Conservation (phyloP, 2,113 vertebrate species). For the Chaetura pelagica region DNA sequence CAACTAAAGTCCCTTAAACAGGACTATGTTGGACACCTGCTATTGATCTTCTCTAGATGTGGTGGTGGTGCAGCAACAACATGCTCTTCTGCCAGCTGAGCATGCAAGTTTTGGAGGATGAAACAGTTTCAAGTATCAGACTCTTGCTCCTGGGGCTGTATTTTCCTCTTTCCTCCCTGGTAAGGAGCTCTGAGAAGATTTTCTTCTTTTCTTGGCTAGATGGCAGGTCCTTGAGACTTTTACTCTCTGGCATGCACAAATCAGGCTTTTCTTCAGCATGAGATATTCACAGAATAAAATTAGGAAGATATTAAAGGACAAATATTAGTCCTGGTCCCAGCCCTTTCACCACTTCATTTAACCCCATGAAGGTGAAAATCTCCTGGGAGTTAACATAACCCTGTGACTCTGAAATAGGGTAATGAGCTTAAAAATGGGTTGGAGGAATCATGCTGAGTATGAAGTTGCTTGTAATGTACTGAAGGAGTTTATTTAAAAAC, state of each 20-base stretch:
- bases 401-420: background rate
- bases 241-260: background rate
- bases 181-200: background rate
- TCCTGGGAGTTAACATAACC: background rate
- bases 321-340: background rate
- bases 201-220: background rate
- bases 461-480: background rate
- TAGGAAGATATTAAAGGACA: slow-evolving; percentile 1
- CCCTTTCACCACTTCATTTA: background rate
- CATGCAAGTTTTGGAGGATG: background rate
- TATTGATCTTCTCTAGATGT: background rate
- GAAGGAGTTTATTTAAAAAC: background rate
- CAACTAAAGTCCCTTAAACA: background rate
- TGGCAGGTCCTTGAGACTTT: background rate
- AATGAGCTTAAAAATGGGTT: background rate
- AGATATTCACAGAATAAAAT: slow-evolving; percentile 20
- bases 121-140: background rate
- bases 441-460: background rate
- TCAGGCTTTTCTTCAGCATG: background rate
- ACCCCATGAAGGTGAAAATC: background rate
- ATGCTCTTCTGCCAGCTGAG: background rate
- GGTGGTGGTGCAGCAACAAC: background rate
- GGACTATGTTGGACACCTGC: background rate
- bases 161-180: background rate
- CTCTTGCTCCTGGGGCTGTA: background rate